A percentile compares a stretch with the other conserved stretches of the same genome.
Conservation (phyloP, 2,888 invertebrate species). For the Ptychoptera contaminata region DNA sequence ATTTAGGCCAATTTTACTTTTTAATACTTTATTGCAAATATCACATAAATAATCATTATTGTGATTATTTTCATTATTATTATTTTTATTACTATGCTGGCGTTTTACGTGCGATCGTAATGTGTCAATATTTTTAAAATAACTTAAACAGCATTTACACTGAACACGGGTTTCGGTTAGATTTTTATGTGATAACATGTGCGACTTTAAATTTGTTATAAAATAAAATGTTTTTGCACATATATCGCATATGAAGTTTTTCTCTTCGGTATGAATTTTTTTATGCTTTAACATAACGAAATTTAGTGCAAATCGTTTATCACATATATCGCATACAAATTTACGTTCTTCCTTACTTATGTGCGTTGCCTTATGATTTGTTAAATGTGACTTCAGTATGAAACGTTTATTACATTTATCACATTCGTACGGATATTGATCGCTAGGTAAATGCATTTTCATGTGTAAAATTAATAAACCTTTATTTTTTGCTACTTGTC, state of each 20-base stretch:
- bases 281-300: slow-evolving; percentile 11
- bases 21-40: slow-evolving; percentile 9
- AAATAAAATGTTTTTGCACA: slow-evolving; percentile 11
- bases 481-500: slow-evolving; percentile 10
- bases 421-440: slow-evolving; percentile 10
- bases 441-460: slow-evolving; percentile 11
- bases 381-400: slow-evolving; percentile 11
- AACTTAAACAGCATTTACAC: slow-evolving; percentile 9
- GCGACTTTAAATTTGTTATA: slow-evolving; percentile 7
- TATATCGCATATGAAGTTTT: slow-evolving; percentile 11
- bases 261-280: slow-evolving; percentile 9
- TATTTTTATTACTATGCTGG: slow-evolving; percentile 5
- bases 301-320: slow-evolving; percentile 12
- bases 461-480: slow-evolving; percentile 10
- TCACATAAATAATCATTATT: slow-evolving; percentile 7
- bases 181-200: slow-evolving; percentile 7
- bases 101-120: slow-evolving; percentile 10
- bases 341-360: slow-evolving; percentile 10
- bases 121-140: slow-evolving; percentile 11
- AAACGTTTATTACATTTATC: slow-evolving; percentile 10
- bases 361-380: slow-evolving; percentile 11
- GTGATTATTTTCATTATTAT: background rate
- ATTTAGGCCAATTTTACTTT: slow-evolving; percentile 8
- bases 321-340: slow-evolving; percentile 11
- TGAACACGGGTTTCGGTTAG: slow-evolving; percentile 7